A percentile compares a stretch with the other conserved stretches of the same genome.
These are phyloP conservation scores for Prionailurus viverrinus DNA, from an alignment of 2,113 vertebrate species.

Conservation along the genomic window DNA sequence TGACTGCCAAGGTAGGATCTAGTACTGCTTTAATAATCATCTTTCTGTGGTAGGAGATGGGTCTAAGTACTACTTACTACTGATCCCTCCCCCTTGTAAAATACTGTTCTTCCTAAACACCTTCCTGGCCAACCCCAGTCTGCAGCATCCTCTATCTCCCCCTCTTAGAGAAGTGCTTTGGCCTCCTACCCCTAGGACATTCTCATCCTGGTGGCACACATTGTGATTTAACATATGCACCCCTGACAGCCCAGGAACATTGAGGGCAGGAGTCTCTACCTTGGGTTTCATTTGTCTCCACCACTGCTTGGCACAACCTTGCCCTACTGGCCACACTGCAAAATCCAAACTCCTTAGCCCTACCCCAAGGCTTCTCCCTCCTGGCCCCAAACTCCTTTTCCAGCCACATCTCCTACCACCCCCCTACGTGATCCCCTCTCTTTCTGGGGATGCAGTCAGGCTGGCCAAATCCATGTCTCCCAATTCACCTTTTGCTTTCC, in stretches of 20 bases:
- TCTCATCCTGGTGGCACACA: not conserved
- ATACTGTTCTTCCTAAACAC: not conserved
- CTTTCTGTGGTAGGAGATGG: not conserved
- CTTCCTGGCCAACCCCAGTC: not conserved
- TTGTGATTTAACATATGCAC: not conserved
- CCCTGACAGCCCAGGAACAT: not conserved
- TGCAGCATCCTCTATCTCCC: not conserved
- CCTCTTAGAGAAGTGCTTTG: not conserved
- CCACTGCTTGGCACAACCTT: not conserved
- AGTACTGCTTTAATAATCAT: not conserved
- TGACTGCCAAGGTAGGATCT: slow-evolving; percentile 13
- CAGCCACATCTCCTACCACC: not conserved
- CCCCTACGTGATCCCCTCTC: not conserved
- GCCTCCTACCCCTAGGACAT: not conserved
- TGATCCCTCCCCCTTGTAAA: not conserved
- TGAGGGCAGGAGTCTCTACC: not conserved
- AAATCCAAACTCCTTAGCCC: not conserved
- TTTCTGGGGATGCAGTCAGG: not conserved
- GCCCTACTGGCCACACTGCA: too few species aligned
- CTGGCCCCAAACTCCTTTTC: not conserved
- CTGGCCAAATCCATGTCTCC: not conserved
- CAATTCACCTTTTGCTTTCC: not conserved
- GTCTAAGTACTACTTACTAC: not conserved
- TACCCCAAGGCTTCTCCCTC: not conserved
- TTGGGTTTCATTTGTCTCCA: not conserved